These are phyloP conservation scores for Takifugu ocellatus DNA, from an alignment of 2,797 vertebrate genomes.

Conservation along the genomic window DNA sequence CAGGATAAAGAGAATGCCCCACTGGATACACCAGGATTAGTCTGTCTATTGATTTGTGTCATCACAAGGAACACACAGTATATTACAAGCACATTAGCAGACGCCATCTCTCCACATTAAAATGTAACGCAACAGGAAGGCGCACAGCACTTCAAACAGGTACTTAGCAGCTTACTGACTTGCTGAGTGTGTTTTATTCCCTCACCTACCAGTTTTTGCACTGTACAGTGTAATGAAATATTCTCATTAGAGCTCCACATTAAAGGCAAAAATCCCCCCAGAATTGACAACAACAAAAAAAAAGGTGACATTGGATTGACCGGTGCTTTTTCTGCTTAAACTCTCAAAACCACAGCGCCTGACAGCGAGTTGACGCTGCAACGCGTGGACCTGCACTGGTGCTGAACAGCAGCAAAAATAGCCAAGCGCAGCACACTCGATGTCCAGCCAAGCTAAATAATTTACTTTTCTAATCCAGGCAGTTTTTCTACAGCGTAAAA, in stretches of 20 bases:
- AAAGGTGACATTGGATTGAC: constrained; percentile 14
- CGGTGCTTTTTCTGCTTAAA: constrained; percentile 43
- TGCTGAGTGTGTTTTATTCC: constrained; percentile 54
- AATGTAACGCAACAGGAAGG: constrained; percentile 42
- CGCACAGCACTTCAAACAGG: constrained; percentile 52
- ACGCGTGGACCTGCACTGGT: constrained; percentile 40
- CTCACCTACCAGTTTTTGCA: constrained; percentile 43
- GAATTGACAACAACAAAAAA: constrained; percentile 8
- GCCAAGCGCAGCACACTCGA: constrained; percentile 15
- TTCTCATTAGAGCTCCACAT: constrained; percentile 54
- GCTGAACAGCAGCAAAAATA: constrained; percentile 49
- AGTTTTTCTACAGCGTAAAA: constrained; percentile 12
- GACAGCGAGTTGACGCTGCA: constrained; percentile 48
- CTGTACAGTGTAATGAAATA: constrained; percentile 21
- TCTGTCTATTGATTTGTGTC: constrained; percentile 78
- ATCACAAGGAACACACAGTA: constrained; percentile 68
- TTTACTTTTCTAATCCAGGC: constrained; percentile 29
- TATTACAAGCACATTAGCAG: constrained; percentile 73
- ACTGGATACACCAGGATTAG: constrained; percentile 75
- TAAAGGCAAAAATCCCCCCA: constrained; percentile 12
- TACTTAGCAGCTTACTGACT: constrained; percentile 55
- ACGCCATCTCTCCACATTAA: constrained; percentile 62
- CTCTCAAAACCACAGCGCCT: constrained; percentile 29
- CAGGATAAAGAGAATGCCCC: constrained; percentile 70
- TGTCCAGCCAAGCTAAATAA: constrained; percentile 45